Evolutionary conservation across 2,888 invertebrate species (phyloP).

Genomic region (Scaptomyza cyrtandrae): DNA sequence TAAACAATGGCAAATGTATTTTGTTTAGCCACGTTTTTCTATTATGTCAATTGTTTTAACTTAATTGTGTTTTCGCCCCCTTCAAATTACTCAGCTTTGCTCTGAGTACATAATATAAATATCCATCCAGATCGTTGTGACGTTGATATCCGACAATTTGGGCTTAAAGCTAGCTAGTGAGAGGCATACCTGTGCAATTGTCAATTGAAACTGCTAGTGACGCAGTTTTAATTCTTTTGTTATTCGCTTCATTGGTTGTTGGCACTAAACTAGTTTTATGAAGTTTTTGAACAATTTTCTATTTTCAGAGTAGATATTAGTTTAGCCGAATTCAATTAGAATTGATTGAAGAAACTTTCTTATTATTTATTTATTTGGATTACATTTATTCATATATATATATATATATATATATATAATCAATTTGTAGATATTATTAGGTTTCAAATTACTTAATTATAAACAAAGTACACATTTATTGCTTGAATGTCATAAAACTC

Average conservation of each 20-base stretch:
- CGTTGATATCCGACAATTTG: conserved; percentile 24
- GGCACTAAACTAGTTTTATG: conserved; percentile 6
- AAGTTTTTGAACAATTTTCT: not conserved
- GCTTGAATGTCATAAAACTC: too few relatives aligned
- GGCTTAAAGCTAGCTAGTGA: not conserved
- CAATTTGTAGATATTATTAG: too few relatives aligned
- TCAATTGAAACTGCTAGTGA: conserved; percentile 50
- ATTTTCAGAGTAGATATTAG: not conserved
- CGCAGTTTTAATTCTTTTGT: conserved; percentile 48
- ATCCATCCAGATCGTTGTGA: conserved; percentile 19
- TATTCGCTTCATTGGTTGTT: conserved; percentile 49
- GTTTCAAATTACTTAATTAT: too few relatives aligned
- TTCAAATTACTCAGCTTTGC: conserved; percentile 8
- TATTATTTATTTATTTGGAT: too few relatives aligned
- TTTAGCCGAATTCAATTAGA: too few relatives aligned
- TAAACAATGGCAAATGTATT: conserved; percentile 57
- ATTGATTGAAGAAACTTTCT: too few relatives aligned
- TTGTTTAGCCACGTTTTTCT: conserved; percentile 38
- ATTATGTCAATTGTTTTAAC: conserved; percentile 62
- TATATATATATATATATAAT: too few relatives aligned
- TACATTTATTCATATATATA: too few relatives aligned
- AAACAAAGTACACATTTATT: too few relatives aligned
- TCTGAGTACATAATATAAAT: conserved; percentile 16
- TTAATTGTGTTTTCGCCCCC: conserved; percentile 45
- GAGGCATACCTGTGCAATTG: conserved; percentile 67